A percentile compares a stretch with the other conserved stretches of the same genome.
phyloP scores from a whole-genome alignment of 2,797 vertebrate species.

The Sebastolobus altivelis region DNA sequence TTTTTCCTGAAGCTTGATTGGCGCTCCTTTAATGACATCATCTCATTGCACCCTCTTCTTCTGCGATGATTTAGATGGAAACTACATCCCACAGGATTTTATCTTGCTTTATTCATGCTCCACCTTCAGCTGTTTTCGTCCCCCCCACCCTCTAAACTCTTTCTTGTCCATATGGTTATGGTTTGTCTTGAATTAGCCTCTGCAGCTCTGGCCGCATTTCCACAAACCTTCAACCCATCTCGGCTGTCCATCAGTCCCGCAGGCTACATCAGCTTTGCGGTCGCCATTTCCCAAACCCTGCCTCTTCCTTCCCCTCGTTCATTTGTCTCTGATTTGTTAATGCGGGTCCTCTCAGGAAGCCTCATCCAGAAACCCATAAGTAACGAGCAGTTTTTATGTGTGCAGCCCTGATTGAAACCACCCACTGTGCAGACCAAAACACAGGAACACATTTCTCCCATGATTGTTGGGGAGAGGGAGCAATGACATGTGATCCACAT shows the following conservation, averaged over 20 bases:
- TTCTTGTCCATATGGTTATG: constrained; percentile 28
- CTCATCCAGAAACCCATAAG: neutral
- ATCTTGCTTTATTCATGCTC: neutral
- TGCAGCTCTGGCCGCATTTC: constrained; percentile 5
- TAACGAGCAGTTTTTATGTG: neutral
- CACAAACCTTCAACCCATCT: constrained; percentile 8
- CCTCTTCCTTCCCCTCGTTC: neutral
- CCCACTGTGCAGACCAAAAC: neutral
- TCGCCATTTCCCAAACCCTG: neutral
- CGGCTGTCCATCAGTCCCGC: neutral
- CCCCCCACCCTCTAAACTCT: neutral
- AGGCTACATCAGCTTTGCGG: neutral
- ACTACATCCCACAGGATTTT: neutral
- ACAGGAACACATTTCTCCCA: neutral
- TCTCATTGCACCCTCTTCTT: neutral
- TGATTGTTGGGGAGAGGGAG: neutral
- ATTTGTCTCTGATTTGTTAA: neutral
- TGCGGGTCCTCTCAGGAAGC: neutral
- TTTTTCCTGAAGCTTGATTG: no score
- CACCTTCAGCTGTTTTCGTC: neutral
- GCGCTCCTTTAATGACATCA: neutral
- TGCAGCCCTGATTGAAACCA: neutral
- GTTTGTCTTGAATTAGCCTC: constrained; percentile 9
- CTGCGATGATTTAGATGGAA: neutral
- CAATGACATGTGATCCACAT: constrained; percentile 29